These are phyloP conservation scores for Bungarus multicinctus DNA, from an alignment of 2,113 vertebrate species.

Conservation along the genomic window DNA sequence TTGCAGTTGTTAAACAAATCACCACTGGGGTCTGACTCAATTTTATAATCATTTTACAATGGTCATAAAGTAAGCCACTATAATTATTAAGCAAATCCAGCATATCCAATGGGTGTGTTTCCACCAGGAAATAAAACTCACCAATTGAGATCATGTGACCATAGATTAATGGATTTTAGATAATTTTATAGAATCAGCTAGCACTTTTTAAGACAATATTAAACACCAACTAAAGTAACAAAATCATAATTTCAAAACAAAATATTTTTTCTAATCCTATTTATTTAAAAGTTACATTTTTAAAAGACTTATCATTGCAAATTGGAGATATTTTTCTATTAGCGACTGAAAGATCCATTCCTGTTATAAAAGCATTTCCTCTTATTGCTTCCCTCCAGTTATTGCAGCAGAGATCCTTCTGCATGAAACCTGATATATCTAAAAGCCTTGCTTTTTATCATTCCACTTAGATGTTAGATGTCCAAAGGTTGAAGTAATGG, in stretches of 20 bases:
- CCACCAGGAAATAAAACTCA: background rate
- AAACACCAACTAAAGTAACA: background rate
- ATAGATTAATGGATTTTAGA: background rate
- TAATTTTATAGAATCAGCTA: background rate
- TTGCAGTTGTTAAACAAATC: background rate
- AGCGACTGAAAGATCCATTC: background rate
- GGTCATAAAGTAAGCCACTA: background rate
- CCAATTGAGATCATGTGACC: background rate
- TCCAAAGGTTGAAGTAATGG: background rate
- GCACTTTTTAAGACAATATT: background rate
- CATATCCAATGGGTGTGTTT: background rate
- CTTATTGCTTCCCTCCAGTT: background rate
- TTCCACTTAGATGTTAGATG: background rate
- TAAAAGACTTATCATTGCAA: background rate
- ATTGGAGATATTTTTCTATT: background rate
- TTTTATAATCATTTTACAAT: background rate
- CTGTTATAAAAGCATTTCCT: background rate
- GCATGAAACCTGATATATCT: background rate
- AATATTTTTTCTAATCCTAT: background rate
- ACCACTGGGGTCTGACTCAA: background rate
- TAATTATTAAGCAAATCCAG: background rate
- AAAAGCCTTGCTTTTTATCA: background rate
- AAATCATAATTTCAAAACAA: background rate
- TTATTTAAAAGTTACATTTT: background rate
- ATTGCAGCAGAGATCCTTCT: background rate